Evolutionary conservation across 1,140 invertebrate species (phyloP), one percentile per base, ranked within the genome.

Genomic region (Vanessa tameamea): DNA sequence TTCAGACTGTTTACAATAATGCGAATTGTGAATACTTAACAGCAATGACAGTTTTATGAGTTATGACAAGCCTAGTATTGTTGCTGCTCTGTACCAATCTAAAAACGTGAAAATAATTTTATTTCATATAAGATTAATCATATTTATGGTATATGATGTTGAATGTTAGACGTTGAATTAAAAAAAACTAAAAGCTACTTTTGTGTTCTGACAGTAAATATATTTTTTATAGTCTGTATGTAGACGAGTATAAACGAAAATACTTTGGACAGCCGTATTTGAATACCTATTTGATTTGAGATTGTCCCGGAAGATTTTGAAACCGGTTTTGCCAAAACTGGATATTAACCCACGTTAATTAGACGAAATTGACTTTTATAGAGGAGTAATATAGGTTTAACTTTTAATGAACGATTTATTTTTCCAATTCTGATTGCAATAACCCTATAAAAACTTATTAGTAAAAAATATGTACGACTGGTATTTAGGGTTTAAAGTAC

Each of bases 271-370:
- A 20, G 0, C 16, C 53, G 20, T 13, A 57, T 11, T 57, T 5
- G 14, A 15, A 57, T 23, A 11, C 2, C 26, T 31, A 31, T 31
- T 57, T 16, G 11, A 57, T 23, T 57, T 57, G 20, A 57, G 53
- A 61, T n/a, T 31, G 55, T 23, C 12, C 55, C 26, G 57, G 14
- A 37, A 37, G 23, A 61, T 61, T 11, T 43, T 26, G 15, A 63
- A 64, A 64, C 23, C 61, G 50, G 48, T 68, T 64, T 48, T 64
- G 12, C 47, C 63, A 64, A 48, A 43, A 64, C 63, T 43, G 47
- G 63, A 64, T 64, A 61, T 61, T 23, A 23, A 57, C 12, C 4
- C 53, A 57, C 53, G 5, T 57, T 57, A 12, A 57, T 57, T 57
- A 57, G 8, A 57, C 23, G 9, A 43, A 57, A 57, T 57, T 57